Percentiles rank a stretch among this genome's conserved stretches.
Evolutionary conservation across 2,113 vertebrate genomes (phyloP).

Genomic region (Gymnobelideus leadbeateri): DNA sequence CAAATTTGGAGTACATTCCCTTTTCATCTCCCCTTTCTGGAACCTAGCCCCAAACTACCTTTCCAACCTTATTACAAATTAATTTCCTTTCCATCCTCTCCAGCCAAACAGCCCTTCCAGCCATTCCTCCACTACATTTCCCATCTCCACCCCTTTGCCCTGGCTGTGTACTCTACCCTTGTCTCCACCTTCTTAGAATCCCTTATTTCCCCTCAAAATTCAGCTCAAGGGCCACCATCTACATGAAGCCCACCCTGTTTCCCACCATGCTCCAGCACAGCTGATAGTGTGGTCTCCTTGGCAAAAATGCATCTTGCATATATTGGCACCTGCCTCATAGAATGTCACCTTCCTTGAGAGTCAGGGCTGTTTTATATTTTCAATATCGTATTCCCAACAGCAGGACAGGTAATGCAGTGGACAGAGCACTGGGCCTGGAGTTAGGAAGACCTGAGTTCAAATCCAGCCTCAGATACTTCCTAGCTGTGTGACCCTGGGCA

Average conservation of each 20-base stretch:
- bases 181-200: background rate
- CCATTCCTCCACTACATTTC: background rate
- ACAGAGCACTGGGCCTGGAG: too few species aligned
- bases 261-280: background rate
- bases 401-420: background rate
- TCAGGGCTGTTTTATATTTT: background rate
- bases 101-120: background rate
- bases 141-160: background rate
- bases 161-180: background rate
- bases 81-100: background rate
- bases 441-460: background rate
- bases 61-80: background rate
- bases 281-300: too few species aligned
- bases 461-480: background rate
- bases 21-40: background rate
- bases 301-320: background rate
- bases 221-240: too few species aligned
- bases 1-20: background rate
- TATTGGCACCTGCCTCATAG: background rate
- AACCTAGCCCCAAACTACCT: background rate
- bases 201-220: background rate
- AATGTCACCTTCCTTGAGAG: background rate
- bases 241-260: background rate
- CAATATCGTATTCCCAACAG: background rate
- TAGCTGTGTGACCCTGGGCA: background rate